Evolutionary conservation across 2,888 invertebrate genomes (phyloP), one percentile per base, ranked within the genome.

Genomic region (Hesperia comma): DNA sequence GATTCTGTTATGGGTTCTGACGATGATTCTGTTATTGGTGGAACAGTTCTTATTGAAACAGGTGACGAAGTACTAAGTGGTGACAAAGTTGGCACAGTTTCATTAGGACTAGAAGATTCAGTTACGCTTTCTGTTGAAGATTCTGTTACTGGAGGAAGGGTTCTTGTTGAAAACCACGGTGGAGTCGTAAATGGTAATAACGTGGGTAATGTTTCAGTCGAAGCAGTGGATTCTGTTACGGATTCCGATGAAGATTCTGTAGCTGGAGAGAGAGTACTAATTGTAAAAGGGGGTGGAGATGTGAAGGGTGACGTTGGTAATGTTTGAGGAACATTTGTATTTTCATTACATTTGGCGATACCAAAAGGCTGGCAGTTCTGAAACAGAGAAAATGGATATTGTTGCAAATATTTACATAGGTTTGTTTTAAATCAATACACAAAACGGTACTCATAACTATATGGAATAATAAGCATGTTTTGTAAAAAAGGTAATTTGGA

Each of bases 311-410:
- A 12, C 10, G 33, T 33, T 33, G 33, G 1, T 37, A 37, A 37
- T 10, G 12, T 37, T 37, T 8, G 37, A 2, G 37, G 37, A 37
- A 3, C 2, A 37, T 37, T 37, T 10, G 10, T 12, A 37, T 37
- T 37, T 12, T 12, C 54, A 15, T 21, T 55, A 61, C 73, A 73
- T 32, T 63, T 58, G 10, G 70, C 67, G 49, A 70, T 51, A 1
- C 61, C 54, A 62, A 70, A 58, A 40, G 74, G 72, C 60, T 74
- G 72, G 53, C 76, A 76, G 62, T 72, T 74, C 76, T 76, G 72
- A 49, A 75, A 53, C 41, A 14, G 14, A 61, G 19, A 17, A 6
- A 26, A 26, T 12, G 3, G 32, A 17, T 17, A 12, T 17, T 55
- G 17, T 15, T 33, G 32, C 33, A 2, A 54, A 19, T 37, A 37